Conservation (phyloP, 2,113 vertebrate genomes). For the Aldabrachelys gigantea region DNA sequence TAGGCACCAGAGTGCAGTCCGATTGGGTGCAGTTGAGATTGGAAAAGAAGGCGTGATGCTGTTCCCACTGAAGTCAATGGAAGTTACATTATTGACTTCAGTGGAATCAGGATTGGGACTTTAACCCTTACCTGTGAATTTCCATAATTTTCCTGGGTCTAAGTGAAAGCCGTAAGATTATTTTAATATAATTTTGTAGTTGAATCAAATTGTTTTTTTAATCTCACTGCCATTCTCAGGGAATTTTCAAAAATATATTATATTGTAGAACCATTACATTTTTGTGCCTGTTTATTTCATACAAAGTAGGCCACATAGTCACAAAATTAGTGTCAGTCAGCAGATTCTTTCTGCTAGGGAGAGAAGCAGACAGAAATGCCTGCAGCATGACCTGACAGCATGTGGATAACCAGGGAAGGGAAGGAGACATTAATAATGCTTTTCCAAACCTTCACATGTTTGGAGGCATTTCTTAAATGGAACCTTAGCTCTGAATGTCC, state of each 20-base stretch:
- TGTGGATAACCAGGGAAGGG: neutral
- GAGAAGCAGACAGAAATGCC: neutral
- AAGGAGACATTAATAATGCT: neutral
- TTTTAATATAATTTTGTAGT: neutral
- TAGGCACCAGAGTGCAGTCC: neutral
- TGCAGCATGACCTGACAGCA: neutral
- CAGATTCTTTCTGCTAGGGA: neutral
- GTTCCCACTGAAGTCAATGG: neutral
- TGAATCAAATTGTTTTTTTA: neutral
- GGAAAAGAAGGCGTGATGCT: neutral
- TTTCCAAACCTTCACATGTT: neutral
- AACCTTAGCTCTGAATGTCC: neutral
- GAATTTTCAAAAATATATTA: neutral
- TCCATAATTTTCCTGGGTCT: neutral
- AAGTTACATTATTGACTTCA: neutral
- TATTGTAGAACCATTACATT: neutral
- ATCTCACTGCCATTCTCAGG: neutral
- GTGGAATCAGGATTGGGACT: neutral
- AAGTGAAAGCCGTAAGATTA: neutral
- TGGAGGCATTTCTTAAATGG: neutral
- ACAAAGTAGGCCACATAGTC: neutral
- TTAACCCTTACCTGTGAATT: neutral
- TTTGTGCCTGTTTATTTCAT: neutral
- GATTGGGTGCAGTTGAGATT: neutral
- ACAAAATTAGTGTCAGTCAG: neutral